Conservation (phyloP, 1,140 invertebrate species). For the Cydia amplana region DNA sequence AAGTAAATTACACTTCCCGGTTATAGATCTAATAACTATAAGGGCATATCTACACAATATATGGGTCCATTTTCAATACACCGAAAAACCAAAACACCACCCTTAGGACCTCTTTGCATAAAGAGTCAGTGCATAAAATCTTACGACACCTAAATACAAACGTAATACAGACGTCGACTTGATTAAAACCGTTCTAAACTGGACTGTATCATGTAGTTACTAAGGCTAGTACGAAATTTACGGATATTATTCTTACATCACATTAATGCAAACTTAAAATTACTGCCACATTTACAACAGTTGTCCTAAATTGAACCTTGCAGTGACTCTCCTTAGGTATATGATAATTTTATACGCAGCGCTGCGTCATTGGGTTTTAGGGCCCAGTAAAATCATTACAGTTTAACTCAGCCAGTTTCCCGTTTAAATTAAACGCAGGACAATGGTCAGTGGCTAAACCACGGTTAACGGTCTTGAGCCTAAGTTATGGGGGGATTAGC, state of each 20-base stretch:
- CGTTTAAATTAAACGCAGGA: conserved; percentile 77
- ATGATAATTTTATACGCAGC: neutral
- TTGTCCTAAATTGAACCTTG: conserved; percentile 43
- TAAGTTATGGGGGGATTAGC: conserved; percentile 78
- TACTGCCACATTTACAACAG: neutral
- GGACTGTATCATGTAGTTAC: conserved; percentile 30
- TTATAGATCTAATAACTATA: conserved; percentile 58
- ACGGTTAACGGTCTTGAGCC: conserved; percentile 65
- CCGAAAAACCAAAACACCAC: conserved; percentile 71
- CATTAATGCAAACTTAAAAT: conserved; percentile 19
- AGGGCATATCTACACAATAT: conserved; percentile 41
- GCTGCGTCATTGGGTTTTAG: neutral
- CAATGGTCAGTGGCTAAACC: conserved; percentile 71
- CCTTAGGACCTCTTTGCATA: conserved; percentile 73
- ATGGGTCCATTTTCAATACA: conserved; percentile 69
- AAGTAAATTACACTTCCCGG: conserved; percentile 39
- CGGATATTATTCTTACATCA: neutral
- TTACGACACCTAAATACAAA: conserved; percentile 64
- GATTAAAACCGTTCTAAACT: conserved; percentile 35
- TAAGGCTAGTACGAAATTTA: conserved; percentile 35
- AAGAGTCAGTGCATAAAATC: conserved; percentile 74
- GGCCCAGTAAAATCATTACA: conserved; percentile 72
- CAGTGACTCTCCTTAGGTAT: conserved; percentile 10
- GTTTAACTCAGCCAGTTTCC: conserved; percentile 47
- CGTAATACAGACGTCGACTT: conserved; percentile 12